phyloP scores from a whole-genome alignment of 1,140 invertebrate genomes.

The Zaprionus africanus region DNA sequence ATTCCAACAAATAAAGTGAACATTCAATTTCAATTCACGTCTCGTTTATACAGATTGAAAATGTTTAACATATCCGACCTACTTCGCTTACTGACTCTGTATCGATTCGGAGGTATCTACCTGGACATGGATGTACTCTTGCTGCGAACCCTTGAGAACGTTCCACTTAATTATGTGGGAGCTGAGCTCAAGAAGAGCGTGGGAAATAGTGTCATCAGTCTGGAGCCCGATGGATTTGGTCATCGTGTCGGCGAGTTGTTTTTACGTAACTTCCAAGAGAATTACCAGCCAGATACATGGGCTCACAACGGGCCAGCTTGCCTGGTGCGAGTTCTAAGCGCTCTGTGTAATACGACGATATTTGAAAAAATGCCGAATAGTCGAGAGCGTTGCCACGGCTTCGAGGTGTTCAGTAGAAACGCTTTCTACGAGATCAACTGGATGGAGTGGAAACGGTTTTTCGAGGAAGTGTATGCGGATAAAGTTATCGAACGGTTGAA shows the following conservation, averaged over 20 bases:
- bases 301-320: slow-evolving; percentile 3
- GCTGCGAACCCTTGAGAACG: slow-evolving; percentile 86
- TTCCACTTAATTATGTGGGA: slow-evolving; percentile 87
- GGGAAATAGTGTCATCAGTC: slow-evolving; percentile 88
- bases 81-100: slow-evolving; percentile 89
- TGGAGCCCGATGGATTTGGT: slow-evolving; percentile 78
- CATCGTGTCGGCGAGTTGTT: slow-evolving; percentile 85
- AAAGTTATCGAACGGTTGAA: background rate
- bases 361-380: background rate
- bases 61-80: slow-evolving; percentile 86
- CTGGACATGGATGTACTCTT: slow-evolving; percentile 91
- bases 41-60: slow-evolving; percentile 3
- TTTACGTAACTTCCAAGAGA: slow-evolving; percentile 63
- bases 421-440: slow-evolving; percentile 10
- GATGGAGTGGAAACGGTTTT: background rate
- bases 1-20: background rate
- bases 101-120: slow-evolving; percentile 92
- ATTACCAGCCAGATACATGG: background rate
- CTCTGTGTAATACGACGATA: background rate
- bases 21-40: no score
- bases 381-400: slow-evolving; percentile 2
- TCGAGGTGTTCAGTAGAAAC: background rate
- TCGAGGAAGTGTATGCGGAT: background rate
- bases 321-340: background rate
- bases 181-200: slow-evolving; percentile 86